Conservation (phyloP, 2,113 vertebrate species). For the Polypterus bichir region DNA sequence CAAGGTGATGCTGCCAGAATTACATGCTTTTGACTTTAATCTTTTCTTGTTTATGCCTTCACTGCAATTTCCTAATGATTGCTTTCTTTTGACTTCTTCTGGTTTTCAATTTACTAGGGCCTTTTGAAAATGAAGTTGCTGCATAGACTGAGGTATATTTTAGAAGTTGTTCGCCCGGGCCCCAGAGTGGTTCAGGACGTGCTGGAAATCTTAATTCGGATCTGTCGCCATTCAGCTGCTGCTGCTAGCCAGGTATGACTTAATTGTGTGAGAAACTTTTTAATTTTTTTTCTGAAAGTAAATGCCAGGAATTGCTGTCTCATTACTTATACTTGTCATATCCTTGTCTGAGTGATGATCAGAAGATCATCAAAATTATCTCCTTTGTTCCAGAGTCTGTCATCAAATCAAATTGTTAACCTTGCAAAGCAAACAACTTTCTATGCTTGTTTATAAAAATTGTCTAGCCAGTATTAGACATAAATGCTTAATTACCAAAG, state of each 20-base stretch:
- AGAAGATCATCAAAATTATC: too few relatives aligned
- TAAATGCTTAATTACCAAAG: too few relatives aligned
- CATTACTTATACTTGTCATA: too few relatives aligned
- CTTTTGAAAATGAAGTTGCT: constrained; percentile 81
- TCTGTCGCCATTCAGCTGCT: constrained; percentile 72
- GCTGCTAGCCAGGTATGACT: constrained; percentile 61
- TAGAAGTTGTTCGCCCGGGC: constrained; percentile 73
- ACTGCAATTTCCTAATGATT: background rate
- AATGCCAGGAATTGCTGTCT: too few relatives aligned
- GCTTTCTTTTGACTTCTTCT: background rate
- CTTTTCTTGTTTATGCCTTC: background rate
- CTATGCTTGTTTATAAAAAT: too few relatives aligned
- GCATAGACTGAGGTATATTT: constrained; percentile 75
- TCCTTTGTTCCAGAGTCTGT: too few relatives aligned
- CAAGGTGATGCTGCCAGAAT: constrained; percentile 51
- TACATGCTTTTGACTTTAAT: background rate
- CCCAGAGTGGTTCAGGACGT: constrained; percentile 66
- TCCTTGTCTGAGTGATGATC: too few relatives aligned
- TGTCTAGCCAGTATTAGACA: too few relatives aligned
- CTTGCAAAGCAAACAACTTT: too few relatives aligned
- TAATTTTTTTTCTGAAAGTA: too few relatives aligned
- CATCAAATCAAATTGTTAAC: too few relatives aligned
- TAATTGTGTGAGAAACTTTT: too few relatives aligned
- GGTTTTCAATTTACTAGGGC: constrained; percentile 46
- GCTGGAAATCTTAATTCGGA: constrained; percentile 67